A percentile compares a stretch with the other conserved stretches of the same genome.
phyloP scores from a whole-genome alignment of 2,797 vertebrate genomes.

The Lepilemur ruficaudatus region DNA sequence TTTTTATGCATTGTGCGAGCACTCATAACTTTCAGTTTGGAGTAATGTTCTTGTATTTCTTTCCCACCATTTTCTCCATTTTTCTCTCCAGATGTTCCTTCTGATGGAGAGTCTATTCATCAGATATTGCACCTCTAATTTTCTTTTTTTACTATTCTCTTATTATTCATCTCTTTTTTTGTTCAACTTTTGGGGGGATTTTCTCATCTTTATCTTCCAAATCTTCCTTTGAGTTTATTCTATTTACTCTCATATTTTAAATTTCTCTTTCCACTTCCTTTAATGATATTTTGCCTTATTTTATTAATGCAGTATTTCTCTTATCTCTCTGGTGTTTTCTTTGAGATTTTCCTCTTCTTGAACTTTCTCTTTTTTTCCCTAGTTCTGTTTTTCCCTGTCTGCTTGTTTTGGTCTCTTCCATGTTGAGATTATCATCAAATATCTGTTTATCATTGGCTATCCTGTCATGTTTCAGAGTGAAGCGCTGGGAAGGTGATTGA shows the following conservation, averaged over 20 bases:
- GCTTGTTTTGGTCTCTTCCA: not conserved
- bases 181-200: not conserved
- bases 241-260: not conserved
- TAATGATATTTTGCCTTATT: not conserved
- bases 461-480: not conserved
- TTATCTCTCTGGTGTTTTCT: not conserved
- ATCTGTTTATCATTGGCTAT: not conserved
- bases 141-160: not conserved
- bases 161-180: not conserved
- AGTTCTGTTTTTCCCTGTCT: not conserved
- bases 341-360: not conserved
- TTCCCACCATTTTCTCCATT: not conserved
- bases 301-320: not conserved
- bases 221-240: not conserved
- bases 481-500: not conserved
- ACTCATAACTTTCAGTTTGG: not conserved
- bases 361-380: not conserved
- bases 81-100: no score
- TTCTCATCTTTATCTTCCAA: not conserved
- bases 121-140: not conserved
- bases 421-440: not conserved
- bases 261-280: not conserved
- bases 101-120: not conserved
- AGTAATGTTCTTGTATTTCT: not conserved
- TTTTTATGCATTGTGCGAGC: not conserved